Evolutionary conservation across 2,888 invertebrate genomes (phyloP).

Genomic region (Anaspis maculata): DNA sequence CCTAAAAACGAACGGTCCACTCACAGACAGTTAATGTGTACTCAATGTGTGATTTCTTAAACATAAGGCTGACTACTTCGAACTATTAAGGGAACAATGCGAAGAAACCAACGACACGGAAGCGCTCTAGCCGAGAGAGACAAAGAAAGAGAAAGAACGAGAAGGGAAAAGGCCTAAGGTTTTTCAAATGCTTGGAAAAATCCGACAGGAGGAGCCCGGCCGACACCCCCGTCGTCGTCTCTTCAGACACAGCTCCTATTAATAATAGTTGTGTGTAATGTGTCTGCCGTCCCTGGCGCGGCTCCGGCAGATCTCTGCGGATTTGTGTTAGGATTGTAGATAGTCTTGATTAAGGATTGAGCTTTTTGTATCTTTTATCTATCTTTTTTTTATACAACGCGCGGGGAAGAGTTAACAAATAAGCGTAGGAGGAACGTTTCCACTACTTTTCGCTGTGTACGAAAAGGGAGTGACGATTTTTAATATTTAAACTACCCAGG

Average conservation of each 20-base stretch:
- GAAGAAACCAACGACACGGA: too few species aligned
- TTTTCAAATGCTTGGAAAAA: too few species aligned
- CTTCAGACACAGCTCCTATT: constrained; percentile 18
- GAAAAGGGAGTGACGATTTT: too few species aligned
- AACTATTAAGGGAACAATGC: constrained; percentile 22
- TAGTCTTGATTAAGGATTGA: constrained; percentile 25
- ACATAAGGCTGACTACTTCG: constrained; percentile 37
- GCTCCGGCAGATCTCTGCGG: constrained; percentile 25
- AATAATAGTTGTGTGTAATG: constrained; percentile 29
- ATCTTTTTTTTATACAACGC: constrained; percentile 19
- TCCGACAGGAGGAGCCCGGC: too few species aligned
- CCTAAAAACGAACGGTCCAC: constrained; percentile 18
- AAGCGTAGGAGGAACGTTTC: too few species aligned
- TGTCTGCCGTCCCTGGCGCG: constrained; percentile 20
- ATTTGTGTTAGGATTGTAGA: constrained; percentile 39
- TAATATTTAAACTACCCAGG: constrained; percentile 9
- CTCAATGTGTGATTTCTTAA: constrained; percentile 32
- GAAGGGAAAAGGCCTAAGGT: too few species aligned
- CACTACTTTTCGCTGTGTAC: too few species aligned
- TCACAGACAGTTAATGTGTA: too few species aligned
- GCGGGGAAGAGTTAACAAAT: constrained; percentile 17
- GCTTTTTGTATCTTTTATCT: constrained; percentile 26
- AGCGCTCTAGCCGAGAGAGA: too few species aligned
- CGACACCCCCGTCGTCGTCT: constrained; percentile 20
- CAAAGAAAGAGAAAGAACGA: too few species aligned